Conservation (phyloP, 2,113 vertebrate species). For the Amia ocellicauda region DNA sequence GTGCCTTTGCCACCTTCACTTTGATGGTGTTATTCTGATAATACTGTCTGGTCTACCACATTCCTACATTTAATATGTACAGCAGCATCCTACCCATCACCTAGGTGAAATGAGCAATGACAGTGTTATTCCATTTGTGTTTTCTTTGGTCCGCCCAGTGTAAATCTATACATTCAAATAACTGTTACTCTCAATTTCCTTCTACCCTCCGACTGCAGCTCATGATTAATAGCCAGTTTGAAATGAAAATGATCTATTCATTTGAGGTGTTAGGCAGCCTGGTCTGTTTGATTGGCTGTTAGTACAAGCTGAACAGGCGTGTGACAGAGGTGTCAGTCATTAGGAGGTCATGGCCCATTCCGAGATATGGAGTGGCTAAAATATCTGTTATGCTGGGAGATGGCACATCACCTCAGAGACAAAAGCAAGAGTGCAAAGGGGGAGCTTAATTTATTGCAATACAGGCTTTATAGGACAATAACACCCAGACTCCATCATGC, state of each 20-base stretch:
- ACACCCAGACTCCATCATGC: not conserved
- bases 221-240: slow-evolving; percentile 53
- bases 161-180: slow-evolving; percentile 20
- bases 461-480: slow-evolving; percentile 28
- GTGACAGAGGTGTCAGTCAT: slow-evolving; percentile 41
- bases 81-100: slow-evolving; percentile 2
- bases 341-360: slow-evolving; percentile 28
- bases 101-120: not conserved
- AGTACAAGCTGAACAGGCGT: slow-evolving; percentile 33
- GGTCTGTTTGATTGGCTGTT: slow-evolving; percentile 48
- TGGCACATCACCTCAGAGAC: slow-evolving; percentile 31
- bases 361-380: slow-evolving; percentile 24
- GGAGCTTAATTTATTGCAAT: slow-evolving; percentile 29
- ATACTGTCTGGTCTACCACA: no score
- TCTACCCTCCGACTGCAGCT: not conserved
- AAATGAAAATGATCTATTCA: slow-evolving; percentile 48
- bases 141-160: not conserved
- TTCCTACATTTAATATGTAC: not conserved
- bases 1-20: no score
- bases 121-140: not conserved
- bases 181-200: slow-evolving; percentile 21
- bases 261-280: slow-evolving; percentile 31
- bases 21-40: no score
- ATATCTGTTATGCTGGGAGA: slow-evolving; percentile 37
- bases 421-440: slow-evolving; percentile 26